These are phyloP conservation scores for Phainopepla nitens DNA, from an alignment of 2,113 vertebrate genomes.

Conservation along the genomic window DNA sequence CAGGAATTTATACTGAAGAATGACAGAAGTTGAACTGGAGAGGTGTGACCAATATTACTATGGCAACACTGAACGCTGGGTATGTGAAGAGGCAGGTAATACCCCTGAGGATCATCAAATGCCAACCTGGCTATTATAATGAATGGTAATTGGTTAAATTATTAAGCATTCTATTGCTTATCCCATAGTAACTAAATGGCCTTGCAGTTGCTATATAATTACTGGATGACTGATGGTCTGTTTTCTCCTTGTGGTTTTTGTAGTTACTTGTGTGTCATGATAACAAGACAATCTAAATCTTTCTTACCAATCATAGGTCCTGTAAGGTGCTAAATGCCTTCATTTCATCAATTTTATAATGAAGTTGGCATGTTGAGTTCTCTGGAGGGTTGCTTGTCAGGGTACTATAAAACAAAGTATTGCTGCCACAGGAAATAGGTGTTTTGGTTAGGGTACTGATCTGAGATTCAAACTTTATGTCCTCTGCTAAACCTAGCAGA, in stretches of 20 bases:
- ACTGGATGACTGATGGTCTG: conserved; percentile 63
- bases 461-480: not conserved
- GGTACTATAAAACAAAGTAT: not conserved
- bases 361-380: not conserved
- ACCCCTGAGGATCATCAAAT: conserved; percentile 68
- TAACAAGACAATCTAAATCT: not conserved
- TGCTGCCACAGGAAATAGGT: not conserved
- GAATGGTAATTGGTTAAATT: conserved; percentile 75
- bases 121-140: conserved; percentile 72
- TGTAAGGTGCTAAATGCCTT: not conserved
- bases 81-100: conserved; percentile 67
- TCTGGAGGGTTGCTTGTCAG: not conserved
- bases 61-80: conserved; percentile 44
- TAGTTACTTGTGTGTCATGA: conserved; percentile 37
- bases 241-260: conserved; percentile 59
- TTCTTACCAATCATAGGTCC: not conserved
- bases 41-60: conserved; percentile 54
- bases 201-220: conserved; percentile 74
- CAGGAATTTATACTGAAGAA: conserved; percentile 51
- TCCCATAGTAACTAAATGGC: conserved; percentile 71
- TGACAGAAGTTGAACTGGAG: conserved; percentile 57
- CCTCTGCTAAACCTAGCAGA: not conserved
- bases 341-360: not conserved
- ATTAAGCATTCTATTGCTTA: conserved; percentile 77
- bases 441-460: not conserved